These are phyloP conservation scores for Ctenomys sociabilis DNA, from an alignment of 2,113 vertebrate species.

Conservation along the genomic window DNA sequence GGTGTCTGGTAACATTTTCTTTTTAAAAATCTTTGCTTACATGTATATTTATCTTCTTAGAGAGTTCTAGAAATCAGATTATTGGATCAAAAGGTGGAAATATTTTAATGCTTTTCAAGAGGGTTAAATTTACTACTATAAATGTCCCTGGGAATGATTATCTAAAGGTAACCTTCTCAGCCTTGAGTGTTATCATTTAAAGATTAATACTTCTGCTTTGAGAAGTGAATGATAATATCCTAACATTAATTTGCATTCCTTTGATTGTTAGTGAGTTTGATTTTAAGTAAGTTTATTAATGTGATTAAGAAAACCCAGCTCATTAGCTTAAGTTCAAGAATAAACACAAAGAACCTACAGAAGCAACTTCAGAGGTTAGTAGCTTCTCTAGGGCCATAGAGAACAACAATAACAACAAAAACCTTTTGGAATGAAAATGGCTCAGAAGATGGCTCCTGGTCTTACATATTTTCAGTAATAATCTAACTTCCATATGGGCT, in stretches of 20 bases:
- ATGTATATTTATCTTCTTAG: neutral
- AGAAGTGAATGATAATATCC: slow-evolving; percentile 61
- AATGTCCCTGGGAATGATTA: slow-evolving; percentile 26
- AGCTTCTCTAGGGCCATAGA: neutral
- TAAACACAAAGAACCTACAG: slow-evolving; percentile 30
- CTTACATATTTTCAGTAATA: slow-evolving; percentile 21
- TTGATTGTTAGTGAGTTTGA: slow-evolving; percentile 71
- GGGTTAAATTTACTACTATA: slow-evolving; percentile 5
- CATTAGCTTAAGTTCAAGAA: slow-evolving; percentile 65
- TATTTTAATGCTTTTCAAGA: neutral
- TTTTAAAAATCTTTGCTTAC: neutral
- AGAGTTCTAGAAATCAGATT: slow-evolving; percentile 16
- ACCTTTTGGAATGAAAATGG: neutral
- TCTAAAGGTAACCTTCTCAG: slow-evolving; percentile 59
- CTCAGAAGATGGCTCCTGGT: neutral
- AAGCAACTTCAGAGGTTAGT: slow-evolving; percentile 39
- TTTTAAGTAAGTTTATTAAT: slow-evolving; percentile 72
- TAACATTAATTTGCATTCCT: slow-evolving; percentile 70
- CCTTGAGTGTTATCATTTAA: slow-evolving; percentile 67
- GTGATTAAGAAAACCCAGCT: slow-evolving; percentile 63
- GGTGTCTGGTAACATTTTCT: neutral
- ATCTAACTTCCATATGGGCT: neutral
- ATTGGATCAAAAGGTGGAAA: slow-evolving; percentile 10
- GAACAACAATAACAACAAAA: neutral
- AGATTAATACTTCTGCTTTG: slow-evolving; percentile 59